Evolutionary conservation across 2,113 vertebrate genomes (phyloP).

Genomic region (Rhinolophus ferrumequinum): DNA sequence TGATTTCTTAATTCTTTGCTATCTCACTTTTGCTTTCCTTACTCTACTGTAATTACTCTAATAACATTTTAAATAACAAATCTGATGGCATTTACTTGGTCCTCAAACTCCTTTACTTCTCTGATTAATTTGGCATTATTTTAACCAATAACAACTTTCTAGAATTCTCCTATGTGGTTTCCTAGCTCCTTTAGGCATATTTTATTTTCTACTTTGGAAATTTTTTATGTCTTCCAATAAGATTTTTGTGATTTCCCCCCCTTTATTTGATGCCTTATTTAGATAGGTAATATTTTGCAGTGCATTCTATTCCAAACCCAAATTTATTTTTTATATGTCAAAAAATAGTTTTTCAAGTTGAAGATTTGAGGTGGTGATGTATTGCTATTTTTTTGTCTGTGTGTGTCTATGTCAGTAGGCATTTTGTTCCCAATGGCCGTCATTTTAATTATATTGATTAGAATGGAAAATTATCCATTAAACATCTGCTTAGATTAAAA

Average conservation of each 20-base stretch:
- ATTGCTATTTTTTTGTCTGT: neutral
- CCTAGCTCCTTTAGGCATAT: neutral
- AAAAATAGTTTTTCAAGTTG: neutral
- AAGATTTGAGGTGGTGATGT: neutral
- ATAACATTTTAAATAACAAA: neutral
- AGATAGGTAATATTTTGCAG: conserved; percentile 9
- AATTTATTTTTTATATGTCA: neutral
- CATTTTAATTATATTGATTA: conserved; percentile 34
- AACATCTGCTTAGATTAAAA: conserved; percentile 32
- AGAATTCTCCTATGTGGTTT: neutral
- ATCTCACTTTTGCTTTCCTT: neutral
- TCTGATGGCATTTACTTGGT: neutral
- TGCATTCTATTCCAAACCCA: neutral
- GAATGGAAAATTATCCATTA: conserved; percentile 47
- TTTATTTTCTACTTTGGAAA: conserved; percentile 30
- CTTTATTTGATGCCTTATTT: neutral
- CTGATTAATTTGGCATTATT: neutral
- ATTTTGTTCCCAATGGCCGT: neutral
- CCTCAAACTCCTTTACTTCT: neutral
- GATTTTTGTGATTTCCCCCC: neutral
- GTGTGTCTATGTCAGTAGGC: neutral
- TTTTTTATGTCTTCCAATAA: conserved; percentile 37
- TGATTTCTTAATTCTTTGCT: neutral
- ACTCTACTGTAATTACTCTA: neutral
- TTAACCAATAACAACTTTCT: neutral